Conservation (phyloP, 2,888 invertebrate species). For the Bugula neritina region DNA sequence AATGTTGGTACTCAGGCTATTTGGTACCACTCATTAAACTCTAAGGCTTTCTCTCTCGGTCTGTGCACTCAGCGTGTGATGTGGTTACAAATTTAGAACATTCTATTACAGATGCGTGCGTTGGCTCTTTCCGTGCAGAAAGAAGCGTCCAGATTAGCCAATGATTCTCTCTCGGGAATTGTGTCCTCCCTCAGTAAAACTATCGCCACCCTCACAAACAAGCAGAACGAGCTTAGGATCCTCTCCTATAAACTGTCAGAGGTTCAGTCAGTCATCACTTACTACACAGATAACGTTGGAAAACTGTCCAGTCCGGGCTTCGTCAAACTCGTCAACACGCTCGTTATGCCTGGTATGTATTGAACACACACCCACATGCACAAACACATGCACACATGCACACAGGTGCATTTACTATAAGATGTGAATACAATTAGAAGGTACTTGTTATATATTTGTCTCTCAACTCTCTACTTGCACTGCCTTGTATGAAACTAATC, state of each 20-base stretch:
- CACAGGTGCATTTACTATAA: no score
- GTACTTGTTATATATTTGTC: no score
- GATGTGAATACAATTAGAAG: no score
- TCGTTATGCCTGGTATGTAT: background rate
- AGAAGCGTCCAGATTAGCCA: background rate
- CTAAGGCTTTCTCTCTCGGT: no score
- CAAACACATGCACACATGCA: no score
- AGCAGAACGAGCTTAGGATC: background rate
- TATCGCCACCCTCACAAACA: background rate
- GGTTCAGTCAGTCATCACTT: background rate
- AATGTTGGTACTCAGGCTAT: no score
- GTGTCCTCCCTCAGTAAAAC: background rate
- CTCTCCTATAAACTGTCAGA: background rate
- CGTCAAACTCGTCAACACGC: background rate
- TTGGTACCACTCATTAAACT: no score
- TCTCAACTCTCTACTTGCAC: no score
- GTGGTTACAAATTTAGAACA: no score
- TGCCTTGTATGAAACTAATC: no score
- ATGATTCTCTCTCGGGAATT: background rate
- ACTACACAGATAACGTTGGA: background rate
- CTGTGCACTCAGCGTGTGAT: no score
- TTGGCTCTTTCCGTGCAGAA: background rate
- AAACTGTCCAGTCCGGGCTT: background rate
- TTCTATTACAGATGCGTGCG: conserved; percentile 9
- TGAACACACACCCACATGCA: no score